Evolutionary conservation across 2,888 invertebrate genomes (phyloP), one percentile per base, ranked within the genome.

Genomic region (Cosmia trapezina): DNA sequence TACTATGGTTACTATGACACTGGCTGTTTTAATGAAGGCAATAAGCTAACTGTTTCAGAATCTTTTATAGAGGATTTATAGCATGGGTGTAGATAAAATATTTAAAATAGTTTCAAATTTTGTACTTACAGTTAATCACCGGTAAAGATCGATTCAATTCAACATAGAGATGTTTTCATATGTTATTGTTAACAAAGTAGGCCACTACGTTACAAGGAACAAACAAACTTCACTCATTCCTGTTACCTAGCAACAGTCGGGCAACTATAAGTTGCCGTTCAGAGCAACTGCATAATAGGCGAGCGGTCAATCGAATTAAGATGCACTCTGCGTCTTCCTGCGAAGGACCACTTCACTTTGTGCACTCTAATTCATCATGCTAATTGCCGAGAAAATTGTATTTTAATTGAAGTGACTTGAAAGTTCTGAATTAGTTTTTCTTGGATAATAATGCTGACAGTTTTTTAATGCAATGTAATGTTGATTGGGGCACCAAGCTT

Each of bases 291-390:
- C 54, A 64, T 66, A 73, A 66, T 49, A 37, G 72, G 60, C 22
- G 45, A 37, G 4, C 66, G 56, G 64, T 57, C 78, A 83, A 86
- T 87, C 54, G 70, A 87, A 82, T 87, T 87, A 86, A 78, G 71
- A 80, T 87, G 86, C 86, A 84, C 87, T 87, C 47, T 19, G 28
- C 77, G 72, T 77, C 75, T 78, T 79, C 70, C 63, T 74, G 59
- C 14, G 8, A 53, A 54, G 47, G 56, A 65, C 70, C 37, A 61
- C 60, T 73, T 78, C 73, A 72, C 76, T 76, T 78, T 72, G 74
- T 66, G 82, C 70, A 66, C 70, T 64, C 51, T 63, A 61, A 76
- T 74, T 83, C 63, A 75, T 81, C 63, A 79, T 78, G 66, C 53
- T 79, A 81, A 83, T 83, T 84, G 73, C 56, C 37, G 57, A 53